Conservation (phyloP, 2,888 invertebrate genomes). For the Andrena bucephala region DNA sequence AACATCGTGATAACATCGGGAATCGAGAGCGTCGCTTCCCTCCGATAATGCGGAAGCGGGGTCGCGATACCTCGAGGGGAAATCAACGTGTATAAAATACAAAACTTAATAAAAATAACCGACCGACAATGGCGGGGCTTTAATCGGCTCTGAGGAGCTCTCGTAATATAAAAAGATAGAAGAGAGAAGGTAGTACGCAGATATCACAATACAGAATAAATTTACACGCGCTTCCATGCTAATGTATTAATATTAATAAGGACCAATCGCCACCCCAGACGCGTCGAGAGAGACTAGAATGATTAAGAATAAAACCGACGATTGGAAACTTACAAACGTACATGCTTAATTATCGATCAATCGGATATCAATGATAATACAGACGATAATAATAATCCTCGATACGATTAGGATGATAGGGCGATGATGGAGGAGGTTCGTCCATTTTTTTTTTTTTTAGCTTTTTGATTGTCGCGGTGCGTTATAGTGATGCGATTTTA, state of each 20-base stretch:
- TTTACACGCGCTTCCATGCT: constrained; percentile 43
- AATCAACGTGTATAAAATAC: constrained; percentile 50
- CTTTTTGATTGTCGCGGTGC: constrained; percentile 31
- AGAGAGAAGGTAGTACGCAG: constrained; percentile 20
- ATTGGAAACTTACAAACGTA: constrained; percentile 53
- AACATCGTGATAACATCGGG: constrained; percentile 24
- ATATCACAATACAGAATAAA: constrained; percentile 59
- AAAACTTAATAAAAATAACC: constrained; percentile 77
- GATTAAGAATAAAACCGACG: constrained; percentile 79
- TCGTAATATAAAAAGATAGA: constrained; percentile 15
- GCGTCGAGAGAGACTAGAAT: constrained; percentile 83
- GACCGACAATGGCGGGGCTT: constrained; percentile 78
- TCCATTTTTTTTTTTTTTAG: constrained; percentile 3
- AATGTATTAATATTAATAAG: constrained; percentile 12
- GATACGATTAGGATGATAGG: constrained; percentile 30
- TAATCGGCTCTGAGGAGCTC: constrained; percentile 62
- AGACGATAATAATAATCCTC: constrained; percentile 50
- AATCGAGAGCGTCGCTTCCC: constrained; percentile 18
- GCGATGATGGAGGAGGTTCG: neutral
- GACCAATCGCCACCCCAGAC: constrained; percentile 77
- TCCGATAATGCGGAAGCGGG: constrained; percentile 33
- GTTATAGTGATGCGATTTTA: constrained; percentile 39
- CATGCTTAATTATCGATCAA: constrained; percentile 53
- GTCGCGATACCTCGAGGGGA: constrained; percentile 19
- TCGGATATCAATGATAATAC: constrained; percentile 47